Evolutionary conservation across 1,140 invertebrate species (phyloP), one percentile per base, ranked within the genome.

Genomic region (Dendrolimus kikuchii): DNA sequence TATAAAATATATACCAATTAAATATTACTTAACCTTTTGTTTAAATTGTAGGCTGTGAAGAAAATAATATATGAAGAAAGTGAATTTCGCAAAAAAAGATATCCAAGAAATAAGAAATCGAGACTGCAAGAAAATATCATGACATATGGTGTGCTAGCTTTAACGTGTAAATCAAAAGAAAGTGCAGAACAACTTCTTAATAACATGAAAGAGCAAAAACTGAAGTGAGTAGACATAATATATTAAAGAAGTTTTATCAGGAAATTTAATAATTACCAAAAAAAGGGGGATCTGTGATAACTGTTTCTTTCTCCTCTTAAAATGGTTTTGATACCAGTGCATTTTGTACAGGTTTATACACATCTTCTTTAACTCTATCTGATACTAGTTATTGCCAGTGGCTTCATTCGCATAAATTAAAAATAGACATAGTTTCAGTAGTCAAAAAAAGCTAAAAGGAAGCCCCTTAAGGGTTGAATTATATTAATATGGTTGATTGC

Each of bases 111-210:
- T 41, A 83, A 85, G 43, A 89, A 89, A 47, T 65, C 87, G 6
- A 83, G 87, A 51, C 70, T 96, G 8, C 81, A 84, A 43, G 92
- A 93, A 5, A 91, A 97, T 80, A 89, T 96, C 54, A 88, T 95
- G 46, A 97, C 96, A 1, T 98, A 94, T 89, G 96, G 95, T 38
- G 91, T 93, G 3, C 77, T 98, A n/a, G 93, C 96, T 4, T 68
- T 96, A 53, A 89, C 92, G 5, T 98, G 96, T 81, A 77, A 74
- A 56, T 91, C 78, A 5, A 85, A 88, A 53, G 77, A 88, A 36
- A 86, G 92, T 60, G 93, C 91, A 10, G 71, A 82, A 49, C 71
- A 90, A 44, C 88, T 97, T 8, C 52, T 97, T 4, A 66, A 87
- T 23, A 89, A 93, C 71, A 94, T 97, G 90, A 87, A 92, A 61